Percentiles rank a stretch among this genome's conserved stretches.
Conservation (phyloP, 2,888 invertebrate genomes). For the Elmis aenea region DNA sequence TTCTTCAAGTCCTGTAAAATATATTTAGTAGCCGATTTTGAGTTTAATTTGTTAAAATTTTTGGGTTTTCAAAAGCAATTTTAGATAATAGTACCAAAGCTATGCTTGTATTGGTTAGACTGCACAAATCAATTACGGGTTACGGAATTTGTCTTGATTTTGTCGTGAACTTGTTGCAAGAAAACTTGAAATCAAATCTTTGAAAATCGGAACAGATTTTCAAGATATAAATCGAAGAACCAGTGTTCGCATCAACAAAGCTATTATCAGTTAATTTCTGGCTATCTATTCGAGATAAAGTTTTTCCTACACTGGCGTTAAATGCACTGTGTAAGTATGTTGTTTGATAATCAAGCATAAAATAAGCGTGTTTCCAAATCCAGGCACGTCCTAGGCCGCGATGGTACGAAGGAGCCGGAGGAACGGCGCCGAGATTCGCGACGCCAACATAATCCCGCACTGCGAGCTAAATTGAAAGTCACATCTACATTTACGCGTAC, state of each 20-base stretch:
- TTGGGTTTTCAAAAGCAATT: too few species aligned
- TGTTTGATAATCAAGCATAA: conserved; percentile 39
- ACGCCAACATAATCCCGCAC: conserved; percentile 48
- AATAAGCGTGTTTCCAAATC: conserved; percentile 44
- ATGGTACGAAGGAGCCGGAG: conserved; percentile 26
- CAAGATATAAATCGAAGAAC: not conserved
- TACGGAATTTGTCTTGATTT: too few species aligned
- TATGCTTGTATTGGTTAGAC: too few species aligned
- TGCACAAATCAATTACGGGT: too few species aligned
- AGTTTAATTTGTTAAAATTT: too few species aligned
- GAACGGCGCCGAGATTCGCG: conserved; percentile 45
- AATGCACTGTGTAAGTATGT: conserved; percentile 28
- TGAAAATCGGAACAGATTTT: conserved; percentile 2
- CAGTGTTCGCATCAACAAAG: not conserved
- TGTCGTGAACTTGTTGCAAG: too few species aligned
- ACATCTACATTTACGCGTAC: conserved; percentile 44
- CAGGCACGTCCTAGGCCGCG: conserved; percentile 39
- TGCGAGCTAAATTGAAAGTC: conserved; percentile 44
- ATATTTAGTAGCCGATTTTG: too few species aligned
- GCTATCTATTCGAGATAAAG: not conserved
- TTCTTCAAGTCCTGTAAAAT: too few species aligned
- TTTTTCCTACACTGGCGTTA: conserved; percentile 14
- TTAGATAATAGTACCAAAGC: too few species aligned
- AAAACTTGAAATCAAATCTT: not conserved
- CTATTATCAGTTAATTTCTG: too few species aligned